Conservation (phyloP, 2,113 vertebrate species). For the Brachirus orientalis region DNA sequence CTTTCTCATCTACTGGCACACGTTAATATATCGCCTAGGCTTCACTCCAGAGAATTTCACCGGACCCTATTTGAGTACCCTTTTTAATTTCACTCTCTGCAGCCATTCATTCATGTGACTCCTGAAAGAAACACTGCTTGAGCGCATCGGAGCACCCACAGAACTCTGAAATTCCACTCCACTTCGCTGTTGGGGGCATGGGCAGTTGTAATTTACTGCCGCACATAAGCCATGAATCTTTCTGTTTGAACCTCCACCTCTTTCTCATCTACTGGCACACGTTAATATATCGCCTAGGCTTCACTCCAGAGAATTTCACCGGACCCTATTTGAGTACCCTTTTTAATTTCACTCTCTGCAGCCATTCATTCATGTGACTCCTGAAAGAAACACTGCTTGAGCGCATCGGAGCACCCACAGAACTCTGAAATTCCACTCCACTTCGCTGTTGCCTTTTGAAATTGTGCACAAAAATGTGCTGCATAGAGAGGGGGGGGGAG, state of each 20-base stretch:
- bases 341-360: constrained; percentile 46
- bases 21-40: constrained; percentile 44
- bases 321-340: constrained; percentile 29
- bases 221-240: constrained; percentile 55
- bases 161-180: constrained; percentile 49
- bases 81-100: constrained; percentile 45
- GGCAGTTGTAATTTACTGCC: constrained; percentile 59
- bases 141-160: constrained; percentile 11
- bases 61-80: constrained; percentile 34
- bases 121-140: too few species aligned
- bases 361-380: constrained; percentile 33
- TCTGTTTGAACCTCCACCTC: constrained; percentile 50
- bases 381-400: constrained; percentile 33
- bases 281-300: constrained; percentile 41
- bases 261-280: constrained; percentile 40
- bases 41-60: constrained; percentile 59
- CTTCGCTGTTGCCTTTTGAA: constrained; percentile 33
- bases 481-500: background rate
- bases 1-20: constrained; percentile 43
- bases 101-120: constrained; percentile 29
- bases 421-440: constrained; percentile 50
- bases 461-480: constrained; percentile 6
- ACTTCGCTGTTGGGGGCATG: constrained; percentile 23
- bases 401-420: constrained; percentile 12
- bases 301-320: constrained; percentile 60